Base-by-base conservation (phyloP, 2,888 invertebrate genomes). In the Apodemia zela region DNA sequence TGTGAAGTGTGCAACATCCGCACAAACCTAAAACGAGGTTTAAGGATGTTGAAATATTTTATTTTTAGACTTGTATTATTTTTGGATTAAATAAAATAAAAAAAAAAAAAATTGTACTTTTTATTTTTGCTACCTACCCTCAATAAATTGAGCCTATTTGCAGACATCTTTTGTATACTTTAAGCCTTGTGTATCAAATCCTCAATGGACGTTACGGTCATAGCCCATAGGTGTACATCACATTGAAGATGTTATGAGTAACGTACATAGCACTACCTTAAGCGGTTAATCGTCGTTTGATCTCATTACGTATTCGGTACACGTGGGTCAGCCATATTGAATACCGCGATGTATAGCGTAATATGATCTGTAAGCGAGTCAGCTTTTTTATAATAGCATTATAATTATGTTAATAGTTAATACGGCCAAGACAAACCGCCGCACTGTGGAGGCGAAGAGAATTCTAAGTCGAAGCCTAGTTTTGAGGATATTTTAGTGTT, bases 221-320 rank as follows among this genome's bases (percentile, higher is more conserved):
- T 29, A 21, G 21, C 21, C 21, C 35, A 8, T 42, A 42, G n/a
- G 45, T 45, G n/a, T 45, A 45, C n/a, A 45, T 45, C n/a, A 45
- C 6, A 45, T 45, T n/a, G 4, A n/a, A 38, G 5, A 29, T 45
- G 45, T 45, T 45, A 45, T n/a, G 5, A 45, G 5, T 45, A 45
- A 45, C 45, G n/a, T 45, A 45, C 45, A 45, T 45, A n/a, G 45
- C 15, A 45, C 45, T n/a, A 45, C 45, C 45, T 45, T 5, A 45
- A 45, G 45, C 45, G 45, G 45, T 45, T 45, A 45, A 45, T n/a
- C 45, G 45, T 3, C 45, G 45, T 45, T 51, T 51, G 61, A 62
- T 62, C 63, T 63, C 49, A 67, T 70, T 69, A 66, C 18, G 68
- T 68, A 72, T 72, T 67, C 72, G 60, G 60, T 54, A 33, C 69